Conservation (phyloP, 1,140 invertebrate genomes). For the Saxidomus purpurata region DNA sequence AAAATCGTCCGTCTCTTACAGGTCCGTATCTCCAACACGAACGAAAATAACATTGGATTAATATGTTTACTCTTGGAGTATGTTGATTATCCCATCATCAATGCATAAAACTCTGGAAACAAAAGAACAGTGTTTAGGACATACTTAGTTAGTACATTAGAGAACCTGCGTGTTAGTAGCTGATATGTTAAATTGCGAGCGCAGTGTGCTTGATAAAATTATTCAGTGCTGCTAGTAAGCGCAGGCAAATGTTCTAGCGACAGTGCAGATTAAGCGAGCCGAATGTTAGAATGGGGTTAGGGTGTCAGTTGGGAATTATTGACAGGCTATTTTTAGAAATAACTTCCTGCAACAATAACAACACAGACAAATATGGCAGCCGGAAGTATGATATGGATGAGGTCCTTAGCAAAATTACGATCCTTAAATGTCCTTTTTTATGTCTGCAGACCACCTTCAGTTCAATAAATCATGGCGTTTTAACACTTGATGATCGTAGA, state of each 20-base stretch:
- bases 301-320: constrained; percentile 31
- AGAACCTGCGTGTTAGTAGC: constrained; percentile 1
- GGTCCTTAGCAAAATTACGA: constrained; percentile 27
- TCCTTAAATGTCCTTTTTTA: constrained; percentile 15
- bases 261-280: constrained; percentile 30
- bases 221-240: constrained; percentile 68
- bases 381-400: constrained; percentile 25
- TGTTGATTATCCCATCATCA: constrained; percentile 77
- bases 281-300: constrained; percentile 32
- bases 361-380: constrained; percentile 28
- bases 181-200: constrained; percentile 39
- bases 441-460: not conserved
- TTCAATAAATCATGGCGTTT: constrained; percentile 15
- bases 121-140: constrained; percentile 70
- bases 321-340: not conserved
- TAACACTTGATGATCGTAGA: constrained; percentile 44
- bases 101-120: constrained; percentile 79
- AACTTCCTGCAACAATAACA: constrained; percentile 6
- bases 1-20: not conserved
- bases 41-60: not conserved
- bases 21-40: not conserved
- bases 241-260: constrained; percentile 29
- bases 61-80: not conserved
- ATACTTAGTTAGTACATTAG: constrained; percentile 18
- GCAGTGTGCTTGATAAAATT: constrained; percentile 48